These are phyloP conservation scores for Bedellia somnulentella DNA, from an alignment of 2,888 invertebrate species.

Conservation along the genomic window DNA sequence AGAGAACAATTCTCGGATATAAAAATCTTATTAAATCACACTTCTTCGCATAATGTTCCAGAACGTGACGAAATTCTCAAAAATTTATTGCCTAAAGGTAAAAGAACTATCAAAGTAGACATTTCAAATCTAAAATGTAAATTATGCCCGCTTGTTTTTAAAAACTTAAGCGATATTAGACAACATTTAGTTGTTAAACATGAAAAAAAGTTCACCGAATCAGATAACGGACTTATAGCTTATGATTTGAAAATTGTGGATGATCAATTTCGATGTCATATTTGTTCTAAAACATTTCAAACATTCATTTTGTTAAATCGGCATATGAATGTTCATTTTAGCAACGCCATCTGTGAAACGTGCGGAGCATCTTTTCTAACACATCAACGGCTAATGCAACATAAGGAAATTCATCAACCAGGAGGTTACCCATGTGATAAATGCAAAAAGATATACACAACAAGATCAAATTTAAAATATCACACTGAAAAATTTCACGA, in stretches of 20 bases:
- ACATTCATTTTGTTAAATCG: slow-evolving; percentile 39
- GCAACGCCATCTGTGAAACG: slow-evolving; percentile 37
- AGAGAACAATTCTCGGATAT: slow-evolving; percentile 29
- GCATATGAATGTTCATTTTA: slow-evolving; percentile 44
- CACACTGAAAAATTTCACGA: slow-evolving; percentile 33
- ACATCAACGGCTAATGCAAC: slow-evolving; percentile 29
- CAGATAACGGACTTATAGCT: slow-evolving; percentile 22
- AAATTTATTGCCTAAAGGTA: slow-evolving; percentile 30
- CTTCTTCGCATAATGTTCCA: slow-evolving; percentile 21
- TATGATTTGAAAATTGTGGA: slow-evolving; percentile 25
- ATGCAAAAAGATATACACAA: slow-evolving; percentile 48
- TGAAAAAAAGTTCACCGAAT: slow-evolving; percentile 21
- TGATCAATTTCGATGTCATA: slow-evolving; percentile 24
- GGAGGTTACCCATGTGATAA: slow-evolving; percentile 35
- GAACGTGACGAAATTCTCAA: slow-evolving; percentile 20
- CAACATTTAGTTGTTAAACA: slow-evolving; percentile 23
- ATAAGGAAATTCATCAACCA: slow-evolving; percentile 32
- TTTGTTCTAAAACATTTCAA: slow-evolving; percentile 21
- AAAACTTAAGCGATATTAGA: slow-evolving; percentile 23
- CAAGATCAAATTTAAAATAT: slow-evolving; percentile 33
- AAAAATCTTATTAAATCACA: slow-evolving; percentile 23
- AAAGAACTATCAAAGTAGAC: slow-evolving; percentile 35
- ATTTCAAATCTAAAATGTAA: slow-evolving; percentile 34
- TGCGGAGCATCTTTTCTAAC: slow-evolving; percentile 47
- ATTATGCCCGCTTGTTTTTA: slow-evolving; percentile 24